A percentile compares a stretch with the other conserved stretches of the same genome.
phyloP scores from a whole-genome alignment of 30 jellyfish, hydroid and myxozoan genomes.

The Aurelia coerulea region DNA sequence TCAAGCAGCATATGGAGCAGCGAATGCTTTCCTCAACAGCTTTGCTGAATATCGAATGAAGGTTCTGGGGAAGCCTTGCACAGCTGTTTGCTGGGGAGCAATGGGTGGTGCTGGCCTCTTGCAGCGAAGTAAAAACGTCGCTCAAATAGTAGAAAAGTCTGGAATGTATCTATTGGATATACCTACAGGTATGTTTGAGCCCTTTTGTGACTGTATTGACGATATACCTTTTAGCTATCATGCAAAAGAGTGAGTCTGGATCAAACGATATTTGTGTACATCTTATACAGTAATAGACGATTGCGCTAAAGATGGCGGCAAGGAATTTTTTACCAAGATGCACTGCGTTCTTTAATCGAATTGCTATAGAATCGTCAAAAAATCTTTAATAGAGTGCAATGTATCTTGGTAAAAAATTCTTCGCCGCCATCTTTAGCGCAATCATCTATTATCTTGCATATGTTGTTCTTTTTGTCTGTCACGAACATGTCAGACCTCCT shows the following conservation, averaged over 20 bases:
- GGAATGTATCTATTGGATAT: constrained; percentile 54
- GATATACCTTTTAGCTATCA: background rate
- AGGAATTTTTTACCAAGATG: too few relatives aligned
- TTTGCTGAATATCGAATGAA: constrained; percentile 54
- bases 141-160: constrained; percentile 29
- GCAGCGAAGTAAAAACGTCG: constrained; percentile 25
- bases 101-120: constrained; percentile 79
- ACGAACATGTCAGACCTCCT: background rate
- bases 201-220: background rate
- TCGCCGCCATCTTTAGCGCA: too few relatives aligned
- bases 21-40: constrained; percentile 63
- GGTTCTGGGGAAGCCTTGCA: constrained; percentile 51
- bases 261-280: too few relatives aligned
- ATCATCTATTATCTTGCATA: too few relatives aligned
- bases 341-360: too few relatives aligned
- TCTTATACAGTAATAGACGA: too few relatives aligned
- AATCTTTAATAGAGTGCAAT: too few relatives aligned
- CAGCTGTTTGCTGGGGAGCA: constrained; percentile 79
- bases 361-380: too few relatives aligned
- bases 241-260: too few relatives aligned
- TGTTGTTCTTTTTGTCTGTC: too few relatives aligned
- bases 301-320: too few relatives aligned
- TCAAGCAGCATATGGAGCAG: constrained; percentile 64
- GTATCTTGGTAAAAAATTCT: too few relatives aligned
- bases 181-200: constrained; percentile 25